A percentile compares a stretch with the other conserved stretches of the same genome.
Evolutionary conservation across 2,888 invertebrate species (phyloP).

Genomic region (Allophyes oxyacanthae): DNA sequence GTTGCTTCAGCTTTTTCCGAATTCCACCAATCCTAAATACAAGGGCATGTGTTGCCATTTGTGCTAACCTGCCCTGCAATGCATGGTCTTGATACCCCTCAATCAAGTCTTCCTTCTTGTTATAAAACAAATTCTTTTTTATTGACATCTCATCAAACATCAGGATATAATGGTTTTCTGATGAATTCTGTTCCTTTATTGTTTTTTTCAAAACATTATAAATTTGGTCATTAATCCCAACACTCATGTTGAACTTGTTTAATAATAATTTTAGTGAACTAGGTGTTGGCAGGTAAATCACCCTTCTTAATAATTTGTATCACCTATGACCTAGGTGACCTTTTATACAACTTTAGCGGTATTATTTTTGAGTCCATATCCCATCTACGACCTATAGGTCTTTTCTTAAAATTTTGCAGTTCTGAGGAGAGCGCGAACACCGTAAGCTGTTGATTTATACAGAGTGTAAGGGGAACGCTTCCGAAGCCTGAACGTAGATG

Average conservation of each 20-base stretch:
- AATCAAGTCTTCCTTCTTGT: neutral
- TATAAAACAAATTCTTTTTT: conserved; percentile 4
- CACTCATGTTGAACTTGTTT: neutral
- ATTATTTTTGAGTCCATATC: conserved; percentile 8
- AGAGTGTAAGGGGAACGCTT: too few species aligned
- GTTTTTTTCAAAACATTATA: neutral
- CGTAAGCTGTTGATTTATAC: too few species aligned
- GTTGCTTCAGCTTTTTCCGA: neutral
- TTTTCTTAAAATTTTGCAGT: conserved; percentile 20
- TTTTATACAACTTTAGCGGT: conserved; percentile 13
- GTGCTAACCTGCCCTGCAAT: neutral
- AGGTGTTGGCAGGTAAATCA: conserved; percentile 12
- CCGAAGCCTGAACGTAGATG: too few species aligned
- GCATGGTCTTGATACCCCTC: conserved; percentile 7
- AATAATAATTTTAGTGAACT: conserved; percentile 6
- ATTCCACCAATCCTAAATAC: conserved; percentile 9
- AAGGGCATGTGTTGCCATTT: conserved; percentile 9
- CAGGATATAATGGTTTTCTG: neutral
- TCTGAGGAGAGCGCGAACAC: too few species aligned
- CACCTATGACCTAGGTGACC: conserved; percentile 10
- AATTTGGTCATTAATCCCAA: neutral
- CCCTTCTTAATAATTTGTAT: conserved; percentile 6
- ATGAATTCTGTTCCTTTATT: neutral
- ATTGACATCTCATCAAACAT: conserved; percentile 13
- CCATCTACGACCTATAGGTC: conserved; percentile 7